Conservation (phyloP, 2,888 invertebrate species). For the Drosophila pseudotakahashii region DNA sequence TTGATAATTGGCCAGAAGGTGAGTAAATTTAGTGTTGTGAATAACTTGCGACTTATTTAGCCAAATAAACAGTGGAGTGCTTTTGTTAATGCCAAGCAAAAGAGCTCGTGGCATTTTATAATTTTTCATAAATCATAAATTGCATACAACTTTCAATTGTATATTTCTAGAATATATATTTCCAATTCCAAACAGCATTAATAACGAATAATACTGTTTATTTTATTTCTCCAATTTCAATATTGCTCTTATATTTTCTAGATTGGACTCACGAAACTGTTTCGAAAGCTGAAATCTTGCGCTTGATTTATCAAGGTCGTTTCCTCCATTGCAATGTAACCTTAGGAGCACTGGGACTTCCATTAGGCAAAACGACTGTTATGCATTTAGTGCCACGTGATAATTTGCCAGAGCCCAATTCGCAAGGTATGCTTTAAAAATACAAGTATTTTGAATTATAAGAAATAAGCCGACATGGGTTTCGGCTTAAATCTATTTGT, state of each 20-base stretch:
- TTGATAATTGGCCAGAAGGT: conserved; percentile 99
- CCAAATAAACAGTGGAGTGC: no score
- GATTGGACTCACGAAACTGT: conserved; percentile 99
- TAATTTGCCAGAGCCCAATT: conserved; percentile 99
- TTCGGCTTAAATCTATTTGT: no score
- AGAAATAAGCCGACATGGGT: no score
- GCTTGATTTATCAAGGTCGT: conserved; percentile 99
- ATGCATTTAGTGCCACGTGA: conserved; percentile 99
- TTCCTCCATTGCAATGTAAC: conserved; percentile 99
- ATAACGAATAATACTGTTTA: no score
- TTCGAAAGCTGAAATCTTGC: conserved; percentile 97
- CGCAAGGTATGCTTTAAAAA: conserved; percentile 89
- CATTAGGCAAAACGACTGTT: conserved; percentile 98
- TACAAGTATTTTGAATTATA: background rate
- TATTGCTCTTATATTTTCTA: conserved; percentile 74
- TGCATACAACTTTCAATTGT: no score
- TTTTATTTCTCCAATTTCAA: no score
- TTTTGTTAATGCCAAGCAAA: no score
- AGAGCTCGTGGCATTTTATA: no score
- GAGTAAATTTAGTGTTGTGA: conserved; percentile 68
- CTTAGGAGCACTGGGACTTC: conserved; percentile 97
- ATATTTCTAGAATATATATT: background rate
- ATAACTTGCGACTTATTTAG: no score
- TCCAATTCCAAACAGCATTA: no score
- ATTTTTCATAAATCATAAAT: no score